Conservation (phyloP, 1,140 invertebrate genomes). For the Rhynchophorus ferrugineus region DNA sequence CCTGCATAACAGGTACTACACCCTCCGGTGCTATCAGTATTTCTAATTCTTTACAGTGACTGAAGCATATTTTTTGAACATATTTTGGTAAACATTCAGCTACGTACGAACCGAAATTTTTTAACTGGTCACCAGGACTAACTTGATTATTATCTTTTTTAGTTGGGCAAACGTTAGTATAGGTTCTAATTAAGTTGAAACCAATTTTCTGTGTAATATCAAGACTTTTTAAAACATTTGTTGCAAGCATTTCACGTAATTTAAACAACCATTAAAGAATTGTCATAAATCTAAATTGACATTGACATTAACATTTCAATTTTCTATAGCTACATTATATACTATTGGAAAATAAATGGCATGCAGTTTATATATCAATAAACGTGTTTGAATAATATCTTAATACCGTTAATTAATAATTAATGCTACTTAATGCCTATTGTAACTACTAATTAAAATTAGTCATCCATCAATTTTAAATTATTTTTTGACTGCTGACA, state of each 20-base stretch:
- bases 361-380: too few relatives aligned
- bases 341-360: too few relatives aligned
- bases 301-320: too few relatives aligned
- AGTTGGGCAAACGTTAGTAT: neutral
- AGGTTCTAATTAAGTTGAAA: neutral
- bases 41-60: slow-evolving; percentile 20
- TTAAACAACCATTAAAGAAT: too few relatives aligned
- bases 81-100: slow-evolving; percentile 23
- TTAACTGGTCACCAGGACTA: slow-evolving; percentile 1
- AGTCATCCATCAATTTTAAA: too few relatives aligned
- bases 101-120: slow-evolving; percentile 18
- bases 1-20: slow-evolving; percentile 10
- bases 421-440: too few relatives aligned
- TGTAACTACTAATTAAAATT: too few relatives aligned
- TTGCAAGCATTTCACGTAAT: neutral
- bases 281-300: slow-evolving; percentile 38
- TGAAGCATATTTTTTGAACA: slow-evolving; percentile 17
- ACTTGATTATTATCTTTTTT: neutral
- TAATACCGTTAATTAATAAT: too few relatives aligned
- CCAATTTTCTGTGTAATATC: neutral
- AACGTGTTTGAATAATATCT: too few relatives aligned
- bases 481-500: too few relatives aligned
- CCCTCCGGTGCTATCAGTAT: slow-evolving; percentile 23
- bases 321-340: too few relatives aligned
- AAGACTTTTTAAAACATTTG: neutral